Percentiles rank a stretch among this genome's conserved stretches.
phyloP scores from a whole-genome alignment of 2,113 vertebrate species.

The Dipodomys merriami region DNA sequence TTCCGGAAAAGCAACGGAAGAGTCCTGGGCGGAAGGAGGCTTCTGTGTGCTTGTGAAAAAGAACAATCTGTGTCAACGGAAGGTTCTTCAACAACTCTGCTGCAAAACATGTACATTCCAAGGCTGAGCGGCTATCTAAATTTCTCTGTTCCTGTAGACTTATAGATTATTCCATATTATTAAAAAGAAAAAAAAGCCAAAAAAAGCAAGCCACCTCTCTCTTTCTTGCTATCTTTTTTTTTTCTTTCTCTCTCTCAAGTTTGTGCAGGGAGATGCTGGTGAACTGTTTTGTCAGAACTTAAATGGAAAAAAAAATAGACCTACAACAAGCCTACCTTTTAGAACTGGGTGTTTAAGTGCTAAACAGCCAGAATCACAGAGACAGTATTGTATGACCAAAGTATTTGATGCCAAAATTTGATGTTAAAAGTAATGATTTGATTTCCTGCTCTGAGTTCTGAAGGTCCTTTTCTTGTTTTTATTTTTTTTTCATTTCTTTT shows the following conservation, averaged over 20 bases:
- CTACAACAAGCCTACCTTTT: conserved; percentile 99
- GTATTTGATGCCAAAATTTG: conserved; percentile 99
- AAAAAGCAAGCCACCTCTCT: conserved; percentile 84
- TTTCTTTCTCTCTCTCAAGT: conserved; percentile 84
- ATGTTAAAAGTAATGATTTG: conserved; percentile 86
- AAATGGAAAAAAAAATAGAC: conserved; percentile 90
- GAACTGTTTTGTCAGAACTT: conserved; percentile 95
- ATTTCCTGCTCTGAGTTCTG: conserved; percentile 86
- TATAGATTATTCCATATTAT: conserved; percentile 89
- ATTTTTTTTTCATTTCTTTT: conserved; percentile 78
- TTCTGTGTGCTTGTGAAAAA: conserved; percentile 99
- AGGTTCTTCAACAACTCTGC: conserved; percentile 99
- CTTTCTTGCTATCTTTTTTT: conserved; percentile 85
- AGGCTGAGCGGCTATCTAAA: conserved; percentile 90
- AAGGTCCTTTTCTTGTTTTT: conserved; percentile 75
- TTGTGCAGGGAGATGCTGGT: conserved; percentile 88
- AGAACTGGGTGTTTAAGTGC: conserved; percentile 92
- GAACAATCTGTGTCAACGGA: conserved; percentile 99
- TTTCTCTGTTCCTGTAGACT: conserved; percentile 87
- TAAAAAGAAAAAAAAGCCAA: conserved; percentile 85
- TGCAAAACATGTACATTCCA: conserved; percentile 99
- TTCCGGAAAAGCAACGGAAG: conserved; percentile 97
- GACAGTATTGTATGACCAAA: conserved; percentile 99
- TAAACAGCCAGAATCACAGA: conserved; percentile 93
- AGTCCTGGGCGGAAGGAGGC: conserved; percentile 99